These are phyloP conservation scores for Tragelaphus imberbis DNA, from an alignment of 2,113 vertebrate genomes.

Conservation along the genomic window DNA sequence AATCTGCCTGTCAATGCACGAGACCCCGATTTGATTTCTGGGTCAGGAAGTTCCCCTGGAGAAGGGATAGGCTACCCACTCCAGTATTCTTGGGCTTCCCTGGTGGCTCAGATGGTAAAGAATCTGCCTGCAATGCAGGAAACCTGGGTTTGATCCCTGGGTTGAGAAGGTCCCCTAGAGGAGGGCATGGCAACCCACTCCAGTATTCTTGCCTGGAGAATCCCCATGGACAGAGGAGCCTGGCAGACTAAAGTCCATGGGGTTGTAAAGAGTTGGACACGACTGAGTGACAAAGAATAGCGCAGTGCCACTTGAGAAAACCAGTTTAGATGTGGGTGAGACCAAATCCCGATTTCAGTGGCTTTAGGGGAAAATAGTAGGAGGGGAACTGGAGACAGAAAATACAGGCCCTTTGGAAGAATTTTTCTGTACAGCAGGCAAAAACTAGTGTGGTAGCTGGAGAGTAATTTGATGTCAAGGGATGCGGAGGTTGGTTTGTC, in stretches of 20 bases:
- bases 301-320: neutral
- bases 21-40: neutral
- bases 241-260: neutral
- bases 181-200: neutral
- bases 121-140: neutral
- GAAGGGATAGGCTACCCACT: neutral
- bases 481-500: neutral
- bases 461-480: conserved; percentile 17
- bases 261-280: rapidly evolving
- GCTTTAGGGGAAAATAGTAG: neutral
- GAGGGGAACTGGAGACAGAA: conserved; percentile 4
- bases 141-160: neutral
- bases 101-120: neutral
- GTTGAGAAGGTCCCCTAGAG: neutral
- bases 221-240: neutral
- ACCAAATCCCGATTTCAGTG: neutral
- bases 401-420: neutral
- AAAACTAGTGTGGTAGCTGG: neutral
- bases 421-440: neutral
- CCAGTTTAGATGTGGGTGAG: neutral
- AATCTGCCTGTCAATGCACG: neutral
- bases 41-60: neutral
- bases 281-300: neutral
- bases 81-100: neutral
- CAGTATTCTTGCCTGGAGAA: neutral